phyloP scores from a whole-genome alignment of 2,113 vertebrate species.

The Datnioides undecimradiatus region DNA sequence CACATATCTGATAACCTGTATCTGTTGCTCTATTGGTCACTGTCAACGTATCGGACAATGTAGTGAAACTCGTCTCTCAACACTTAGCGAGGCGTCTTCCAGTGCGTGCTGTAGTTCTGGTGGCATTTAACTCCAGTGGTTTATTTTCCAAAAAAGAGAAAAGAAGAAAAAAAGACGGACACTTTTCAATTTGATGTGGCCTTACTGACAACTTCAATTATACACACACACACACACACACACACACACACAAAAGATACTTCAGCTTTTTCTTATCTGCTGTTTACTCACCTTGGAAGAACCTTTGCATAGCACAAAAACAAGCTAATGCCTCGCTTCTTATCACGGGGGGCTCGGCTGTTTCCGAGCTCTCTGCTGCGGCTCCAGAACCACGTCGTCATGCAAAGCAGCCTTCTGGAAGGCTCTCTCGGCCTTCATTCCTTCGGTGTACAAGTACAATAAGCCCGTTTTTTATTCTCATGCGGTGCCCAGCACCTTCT shows the following conservation, averaged over 20 bases:
- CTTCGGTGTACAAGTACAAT: slow-evolving; percentile 47
- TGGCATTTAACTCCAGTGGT: slow-evolving; percentile 53
- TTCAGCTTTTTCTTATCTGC: slow-evolving; percentile 63
- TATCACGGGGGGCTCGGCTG: slow-evolving; percentile 45
- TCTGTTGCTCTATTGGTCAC: slow-evolving; percentile 61
- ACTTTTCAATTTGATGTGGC: slow-evolving; percentile 84
- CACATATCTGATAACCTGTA: slow-evolving; percentile 75
- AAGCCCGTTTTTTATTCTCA: slow-evolving; percentile 32
- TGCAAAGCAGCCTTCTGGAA: slow-evolving; percentile 66
- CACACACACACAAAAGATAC: slow-evolving; percentile 5
- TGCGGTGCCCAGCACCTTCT: slow-evolving; percentile 56
- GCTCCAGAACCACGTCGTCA: slow-evolving; percentile 36
- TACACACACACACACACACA: slow-evolving; percentile 23
- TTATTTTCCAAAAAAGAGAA: slow-evolving; percentile 35
- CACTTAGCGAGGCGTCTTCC: slow-evolving; percentile 65
- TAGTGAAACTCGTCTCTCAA: slow-evolving; percentile 49
- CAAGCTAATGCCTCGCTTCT: slow-evolving; percentile 58
- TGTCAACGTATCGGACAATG: slow-evolving; percentile 63
- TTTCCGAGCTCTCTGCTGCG: slow-evolving; percentile 27
- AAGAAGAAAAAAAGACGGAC: slow-evolving; percentile 51
- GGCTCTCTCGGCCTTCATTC: slow-evolving; percentile 44
- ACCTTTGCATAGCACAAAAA: slow-evolving; percentile 61
- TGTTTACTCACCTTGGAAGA: slow-evolving; percentile 68
- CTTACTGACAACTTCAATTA: slow-evolving; percentile 80
- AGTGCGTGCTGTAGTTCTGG: slow-evolving; percentile 55